Base-by-base conservation (phyloP, 2,113 vertebrate genomes). In the Amia ocellicauda region DNA sequence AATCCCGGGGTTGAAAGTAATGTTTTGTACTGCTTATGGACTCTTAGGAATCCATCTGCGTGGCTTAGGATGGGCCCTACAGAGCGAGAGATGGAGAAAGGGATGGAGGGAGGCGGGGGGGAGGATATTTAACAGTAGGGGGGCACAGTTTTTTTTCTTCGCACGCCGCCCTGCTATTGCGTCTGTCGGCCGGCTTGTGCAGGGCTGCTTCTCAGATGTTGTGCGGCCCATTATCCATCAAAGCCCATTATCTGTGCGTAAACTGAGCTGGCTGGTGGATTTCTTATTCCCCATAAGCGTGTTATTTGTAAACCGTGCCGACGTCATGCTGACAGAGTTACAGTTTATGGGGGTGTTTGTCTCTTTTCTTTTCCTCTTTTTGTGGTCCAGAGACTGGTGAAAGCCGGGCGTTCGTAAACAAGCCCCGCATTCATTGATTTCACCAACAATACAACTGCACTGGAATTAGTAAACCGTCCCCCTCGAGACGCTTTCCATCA, bases 211-310 rank as follows among this genome's bases (percentile, higher is more conserved):
- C n/a, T n/a, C n/a, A n/a, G n/a, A n/a, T n/a, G n/a, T n/a, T n/a
- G n/a, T n/a, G n/a, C n/a, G n/a, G n/a, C n/a, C n/a, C n/a, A n/a
- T n/a, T n/a, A n/a, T n/a, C n/a, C n/a, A n/a, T n/a, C n/a, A n/a
- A n/a, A n/a, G n/a, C n/a, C n/a, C n/a, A n/a, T 58, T 51, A 58
- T 58, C 19, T 58, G 43, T 19, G 54, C 20, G 63, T 41, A 58
- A 66, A 58, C 51, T 66, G 63, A 66, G 63, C 43, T 43, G 31
- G 42, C 24, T 66, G 36, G 63, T 66, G 50, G 58, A 58, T 58
- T 42, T 50, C 29, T 66, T 66, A 50, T 58, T 23, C 63, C 63
- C 43, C 10, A 22, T 4, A 49, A 51, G 54, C 26, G 28, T 50
- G 58, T 50, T 66, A 66, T 58, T 57, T 36, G 41, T 66, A 50